phyloP scores from a whole-genome alignment of 2,113 vertebrate genomes.

The Manacus vitellinus region DNA sequence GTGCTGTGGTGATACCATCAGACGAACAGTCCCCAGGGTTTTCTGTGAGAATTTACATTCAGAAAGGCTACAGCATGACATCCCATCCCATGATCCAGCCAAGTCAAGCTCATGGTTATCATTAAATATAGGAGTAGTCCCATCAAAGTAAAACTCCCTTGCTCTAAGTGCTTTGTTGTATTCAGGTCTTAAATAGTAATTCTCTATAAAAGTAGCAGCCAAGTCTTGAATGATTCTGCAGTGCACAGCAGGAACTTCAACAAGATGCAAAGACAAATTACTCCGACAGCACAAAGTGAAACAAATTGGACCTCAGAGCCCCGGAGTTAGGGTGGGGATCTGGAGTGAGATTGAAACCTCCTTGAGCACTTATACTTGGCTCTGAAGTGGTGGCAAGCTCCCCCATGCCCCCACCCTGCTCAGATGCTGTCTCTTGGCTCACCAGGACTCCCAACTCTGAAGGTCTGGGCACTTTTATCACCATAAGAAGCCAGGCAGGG shows the following conservation, averaged over 20 bases:
- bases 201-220: conserved; percentile 42
- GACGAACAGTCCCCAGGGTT: not conserved
- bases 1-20: not conserved
- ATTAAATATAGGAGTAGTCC: conserved; percentile 11
- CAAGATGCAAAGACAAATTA: conserved; percentile 40
- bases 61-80: not conserved
- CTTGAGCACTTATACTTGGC: not conserved
- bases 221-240: conserved; percentile 50
- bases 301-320: conserved; percentile 15
- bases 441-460: not conserved
- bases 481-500: not conserved
- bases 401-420: not conserved
- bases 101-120: not conserved
- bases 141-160: conserved; percentile 8
- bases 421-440: not conserved
- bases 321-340: conserved; percentile 36
- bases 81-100: not conserved
- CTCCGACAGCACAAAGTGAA: not conserved
- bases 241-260: not conserved
- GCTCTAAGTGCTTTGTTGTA: not conserved
- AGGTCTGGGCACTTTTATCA: not conserved
- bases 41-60: not conserved
- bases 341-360: not conserved
- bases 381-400: not conserved
- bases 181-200: conserved; percentile 28